Evolutionary conservation across 2,888 invertebrate genomes (phyloP), one percentile per base, ranked within the genome.

Genomic region (Macrophya annulata): DNA sequence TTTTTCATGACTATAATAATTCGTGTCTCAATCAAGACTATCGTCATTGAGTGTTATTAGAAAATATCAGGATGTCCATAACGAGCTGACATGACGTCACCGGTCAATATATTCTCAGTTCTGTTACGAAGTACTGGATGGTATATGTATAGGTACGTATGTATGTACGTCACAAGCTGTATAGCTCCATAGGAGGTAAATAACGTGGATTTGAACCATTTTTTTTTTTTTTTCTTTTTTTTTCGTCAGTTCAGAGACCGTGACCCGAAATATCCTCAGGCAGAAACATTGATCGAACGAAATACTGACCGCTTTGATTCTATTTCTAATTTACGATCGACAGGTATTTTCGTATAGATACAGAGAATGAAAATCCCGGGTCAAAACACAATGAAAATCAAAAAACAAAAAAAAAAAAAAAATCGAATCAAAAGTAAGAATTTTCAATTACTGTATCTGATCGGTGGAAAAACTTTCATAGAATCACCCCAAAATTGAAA

Each of bases 301-400:
- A 81, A 81, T 81, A 21, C 62, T 43, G 21, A 62, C 21, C 40
- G 37, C 62, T 62, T 62, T 62, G 43, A 43, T 81, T 81, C 62
- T 62, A 59, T 81, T 81, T n/a, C 81, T 59, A 81, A 81, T 81
- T 81, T 81, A 81, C 81, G 81, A 81, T 81, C 81, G 21, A 51
- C 77, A 17, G 77, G 31, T 77, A 51, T 31, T 31, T 31, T 3
- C 31, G 17, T 48, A 31, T 77, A 51, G 77, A 37, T 51, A 37
- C 9, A 74, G 74, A 74, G 74, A 45, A 25, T 21, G 15, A 74
- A 74, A 43, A 45, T 21, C 12, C 74, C 31, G 21, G 12, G 15
- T 37, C 25, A 68, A 55, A n/a, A 37, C 9, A 31, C 31, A 37
- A 8, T 25, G 1, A 37, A 37, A 68, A 68, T 31, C 12, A 4